Evolutionary conservation across 2,888 invertebrate species (phyloP).

Genomic region (Anoplius nigerrimus): DNA sequence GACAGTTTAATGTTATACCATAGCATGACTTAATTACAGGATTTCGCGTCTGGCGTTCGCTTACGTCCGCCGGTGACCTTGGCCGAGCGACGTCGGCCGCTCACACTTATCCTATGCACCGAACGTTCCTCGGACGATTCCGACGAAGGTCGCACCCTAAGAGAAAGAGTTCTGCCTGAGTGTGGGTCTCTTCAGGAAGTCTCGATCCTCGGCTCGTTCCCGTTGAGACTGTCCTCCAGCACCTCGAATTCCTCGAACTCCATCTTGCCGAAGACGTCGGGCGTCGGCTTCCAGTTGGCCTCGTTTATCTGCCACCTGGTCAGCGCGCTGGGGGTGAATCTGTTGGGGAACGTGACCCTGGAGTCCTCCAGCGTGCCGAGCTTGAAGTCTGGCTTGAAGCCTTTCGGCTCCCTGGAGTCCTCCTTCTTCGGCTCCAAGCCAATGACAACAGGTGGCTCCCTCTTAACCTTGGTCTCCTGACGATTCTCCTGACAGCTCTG

Average conservation of each 20-base stretch:
- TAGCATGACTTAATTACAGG: too few relatives aligned
- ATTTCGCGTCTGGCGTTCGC: too few relatives aligned
- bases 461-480: constrained; percentile 66
- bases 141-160: too few relatives aligned
- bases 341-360: constrained; percentile 54
- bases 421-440: constrained; percentile 74
- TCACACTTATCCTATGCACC: too few relatives aligned
- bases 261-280: constrained; percentile 85
- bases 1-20: too few relatives aligned
- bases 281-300: constrained; percentile 79
- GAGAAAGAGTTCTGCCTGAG: too few relatives aligned
- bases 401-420: constrained; percentile 23
- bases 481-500: constrained; percentile 75
- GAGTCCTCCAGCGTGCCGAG: constrained; percentile 65
- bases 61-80: too few relatives aligned
- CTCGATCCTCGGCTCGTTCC: constrained; percentile 37
- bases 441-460: constrained; percentile 76
- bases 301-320: constrained; percentile 73
- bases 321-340: constrained; percentile 63
- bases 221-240: constrained; percentile 80
- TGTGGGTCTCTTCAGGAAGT: constrained; percentile 44
- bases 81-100: too few relatives aligned
- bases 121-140: too few relatives aligned
- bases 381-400: constrained; percentile 68
- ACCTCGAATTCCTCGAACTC: constrained; percentile 90